Evolutionary conservation across 2,888 invertebrate species (phyloP), one percentile per base, ranked within the genome.

Genomic region (Tubulanus polymorphus): DNA sequence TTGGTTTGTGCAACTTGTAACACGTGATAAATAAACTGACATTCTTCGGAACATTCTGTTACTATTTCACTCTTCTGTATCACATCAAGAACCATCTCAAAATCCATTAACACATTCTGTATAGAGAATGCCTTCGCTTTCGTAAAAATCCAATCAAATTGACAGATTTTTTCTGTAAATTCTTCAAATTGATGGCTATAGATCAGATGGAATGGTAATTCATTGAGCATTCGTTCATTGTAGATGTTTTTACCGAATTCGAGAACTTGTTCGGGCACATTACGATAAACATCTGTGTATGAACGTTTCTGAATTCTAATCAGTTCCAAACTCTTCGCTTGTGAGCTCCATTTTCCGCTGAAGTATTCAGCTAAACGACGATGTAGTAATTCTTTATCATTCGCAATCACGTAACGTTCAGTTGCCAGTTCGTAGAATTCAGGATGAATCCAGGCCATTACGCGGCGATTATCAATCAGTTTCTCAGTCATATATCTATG

Each of bases 391-490:
- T 32, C 6, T 26, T 52, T 29, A 10, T 18, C 26, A 6, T 51
- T 47, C 3, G 48, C 51, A 2, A 37, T 48, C 1, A 57, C 37
- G 30, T 67, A 68, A 2, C 65, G 41, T 15, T 49, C 54, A 12
- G n/a, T 23, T 1, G 64, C 64, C 6, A 59, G 63, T 53, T 72
- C 67, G 5, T 12, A 30, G 47, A 74, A 71, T 56, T 69, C 69
- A 1, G 70, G 60, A 55, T 73, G 72, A 45, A 66, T 68, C 74
- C 74, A 74, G 26, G 56, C 62, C 23, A 63, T 47, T 10, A 71
- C 63, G 8, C 57, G 61, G 41, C 54, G 61, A 0, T 59, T 60
- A 15, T 67, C 69, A 15, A 18, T 60, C 47, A 62, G 62, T 28
- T 63, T 58, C 29, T 63, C 59, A 0, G 64, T 59, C 30, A 73